These are phyloP conservation scores for Zosterops pallidus DNA, from an alignment of 2,113 vertebrate genomes.

Conservation along the genomic window DNA sequence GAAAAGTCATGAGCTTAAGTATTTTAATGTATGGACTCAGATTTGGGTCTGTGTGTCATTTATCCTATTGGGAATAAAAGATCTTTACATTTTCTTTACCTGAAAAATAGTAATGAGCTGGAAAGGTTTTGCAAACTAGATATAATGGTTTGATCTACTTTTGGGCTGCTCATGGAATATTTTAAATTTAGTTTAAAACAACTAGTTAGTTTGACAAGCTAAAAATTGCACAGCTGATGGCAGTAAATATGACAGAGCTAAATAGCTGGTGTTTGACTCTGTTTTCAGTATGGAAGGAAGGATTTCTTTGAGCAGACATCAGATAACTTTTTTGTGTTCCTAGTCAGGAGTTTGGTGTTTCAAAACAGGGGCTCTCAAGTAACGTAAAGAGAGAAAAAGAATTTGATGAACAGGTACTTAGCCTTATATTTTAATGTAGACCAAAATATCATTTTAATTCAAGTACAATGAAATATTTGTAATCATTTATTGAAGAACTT, in stretches of 20 bases:
- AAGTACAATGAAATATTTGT: not conserved
- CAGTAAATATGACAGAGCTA: not conserved
- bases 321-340: not conserved
- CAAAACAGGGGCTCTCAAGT: not conserved
- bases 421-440: not conserved
- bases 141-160: not conserved
- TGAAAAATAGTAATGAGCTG: not conserved
- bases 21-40: not conserved
- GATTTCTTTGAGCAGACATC: not conserved
- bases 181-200: not conserved
- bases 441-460: not conserved
- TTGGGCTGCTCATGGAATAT: not conserved
- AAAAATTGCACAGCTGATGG: not conserved
- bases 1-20: not conserved
- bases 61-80: not conserved
- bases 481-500: not conserved
- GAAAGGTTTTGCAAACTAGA: not conserved
- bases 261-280: not conserved
- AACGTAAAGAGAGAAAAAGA: not conserved
- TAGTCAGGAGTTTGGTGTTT: not conserved
- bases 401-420: not conserved
- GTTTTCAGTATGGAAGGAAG: not conserved
- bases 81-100: not conserved
- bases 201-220: not conserved
- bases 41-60: not conserved